Evolutionary conservation across 2,797 vertebrate species (phyloP), one percentile per base, ranked within the genome.

Genomic region (Glossophaga mutica): DNA sequence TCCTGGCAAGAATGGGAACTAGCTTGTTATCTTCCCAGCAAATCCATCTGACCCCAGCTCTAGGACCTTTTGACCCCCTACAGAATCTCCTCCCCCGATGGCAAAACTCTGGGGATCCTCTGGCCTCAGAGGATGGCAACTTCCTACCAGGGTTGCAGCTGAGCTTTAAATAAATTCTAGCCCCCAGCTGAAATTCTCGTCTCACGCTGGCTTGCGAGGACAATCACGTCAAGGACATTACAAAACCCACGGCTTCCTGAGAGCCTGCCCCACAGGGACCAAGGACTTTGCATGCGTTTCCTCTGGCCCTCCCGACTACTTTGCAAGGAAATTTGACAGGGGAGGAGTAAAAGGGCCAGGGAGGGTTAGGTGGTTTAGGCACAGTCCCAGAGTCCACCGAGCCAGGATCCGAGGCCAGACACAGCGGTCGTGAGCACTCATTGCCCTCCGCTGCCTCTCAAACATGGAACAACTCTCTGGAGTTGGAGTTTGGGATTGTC

Each of bases 221-320:
- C 22, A 34, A 22, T 62, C 32, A 24, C 22, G 44, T 59, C 18
- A 52, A 68, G 18, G 8, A 55, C 6, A 11, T 21, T 85, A 8
- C 34, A 57, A 94, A 74, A 86, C 46, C 67, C 37, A 10, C 24
- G 57, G 0, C 68, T 94, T 87, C 39, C 67, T 10, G 11, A 77
- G 62, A 10, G 9, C n/a, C 48, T 34, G 5, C 12, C 32, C 32
- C 15, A 18, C 0, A 0, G 6, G 4, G n/a, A n/a, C 82, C 57
- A n/a, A 26, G 76, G 15, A 74, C 1, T 21, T 42, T 3, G 14
- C 1, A 14, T 6, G 9, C 3, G 2, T 44, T 74, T 95, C 55
- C 37, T 85, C 42, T 37, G 42, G 50, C 50, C 10, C 3, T 76
- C 57, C 1, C 6, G 11, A 32, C 48, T 37, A 34, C 59, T 57